phyloP scores from a whole-genome alignment of 2,888 invertebrate species.

The Troilus luridus region DNA sequence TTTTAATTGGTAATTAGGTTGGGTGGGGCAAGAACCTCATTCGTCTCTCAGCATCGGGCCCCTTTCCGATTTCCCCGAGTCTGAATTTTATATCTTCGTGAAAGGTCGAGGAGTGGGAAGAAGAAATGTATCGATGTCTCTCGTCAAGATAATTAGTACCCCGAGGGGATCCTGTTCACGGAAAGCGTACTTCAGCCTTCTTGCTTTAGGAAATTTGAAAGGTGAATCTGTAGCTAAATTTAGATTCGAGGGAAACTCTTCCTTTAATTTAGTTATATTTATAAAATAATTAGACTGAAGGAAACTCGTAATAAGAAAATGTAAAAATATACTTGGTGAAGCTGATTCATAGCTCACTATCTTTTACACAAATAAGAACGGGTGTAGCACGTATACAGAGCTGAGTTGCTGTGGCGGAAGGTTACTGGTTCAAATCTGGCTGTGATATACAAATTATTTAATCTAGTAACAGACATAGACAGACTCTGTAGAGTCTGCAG shows the following conservation, averaged over 20 bases:
- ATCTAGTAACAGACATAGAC: too few species aligned
- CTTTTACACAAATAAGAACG: too few species aligned
- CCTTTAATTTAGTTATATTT: neutral
- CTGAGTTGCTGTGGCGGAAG: too few species aligned
- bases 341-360: too few species aligned
- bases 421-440: too few species aligned
- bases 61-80: neutral
- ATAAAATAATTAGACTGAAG: neutral
- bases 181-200: neutral
- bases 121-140: neutral
- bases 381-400: too few species aligned
- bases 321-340: neutral
- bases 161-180: neutral
- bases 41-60: neutral
- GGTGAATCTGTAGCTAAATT: neutral
- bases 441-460: too few species aligned
- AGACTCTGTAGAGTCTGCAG: too few species aligned
- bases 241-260: neutral
- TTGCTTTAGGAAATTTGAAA: neutral
- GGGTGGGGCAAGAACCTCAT: conserved; percentile 2
- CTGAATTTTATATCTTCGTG: neutral
- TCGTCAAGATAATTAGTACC: neutral
- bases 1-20: conserved; percentile 30
- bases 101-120: neutral
- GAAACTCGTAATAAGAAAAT: neutral